Percentiles rank a stretch among this genome's conserved stretches.
Conservation (phyloP, 2,797 vertebrate genomes). For the Esox masquinongy region DNA sequence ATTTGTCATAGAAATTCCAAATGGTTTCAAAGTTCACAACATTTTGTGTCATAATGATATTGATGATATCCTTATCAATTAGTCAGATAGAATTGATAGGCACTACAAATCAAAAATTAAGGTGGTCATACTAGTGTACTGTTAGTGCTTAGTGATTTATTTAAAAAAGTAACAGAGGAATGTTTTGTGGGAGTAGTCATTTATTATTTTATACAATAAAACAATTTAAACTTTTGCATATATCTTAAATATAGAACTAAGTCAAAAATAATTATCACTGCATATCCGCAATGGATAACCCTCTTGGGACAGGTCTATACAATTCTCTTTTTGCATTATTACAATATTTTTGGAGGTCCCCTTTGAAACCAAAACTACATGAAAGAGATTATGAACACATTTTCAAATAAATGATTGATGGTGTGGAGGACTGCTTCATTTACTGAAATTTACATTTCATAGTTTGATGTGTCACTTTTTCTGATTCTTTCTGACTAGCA, state of each 20-base stretch:
- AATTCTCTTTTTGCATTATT: background rate
- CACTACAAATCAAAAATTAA: background rate
- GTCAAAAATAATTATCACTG: background rate
- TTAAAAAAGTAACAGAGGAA: background rate
- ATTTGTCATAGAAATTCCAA: constrained; percentile 41
- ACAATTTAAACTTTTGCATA: background rate
- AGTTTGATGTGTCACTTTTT: constrained; percentile 58
- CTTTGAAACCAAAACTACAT: background rate
- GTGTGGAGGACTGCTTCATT: constrained; percentile 30
- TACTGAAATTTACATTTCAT: constrained; percentile 52
- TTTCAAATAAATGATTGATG: constrained; percentile 41
- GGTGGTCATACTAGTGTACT: background rate
- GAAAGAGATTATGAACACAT: constrained; percentile 12
- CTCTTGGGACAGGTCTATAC: background rate
- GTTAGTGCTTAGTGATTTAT: background rate
- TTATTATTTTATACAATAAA: background rate
- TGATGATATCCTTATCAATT: background rate
- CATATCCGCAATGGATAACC: background rate
- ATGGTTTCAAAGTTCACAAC: constrained; percentile 26
- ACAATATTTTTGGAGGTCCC: background rate
- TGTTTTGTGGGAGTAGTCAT: background rate
- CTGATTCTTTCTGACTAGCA: constrained; percentile 71
- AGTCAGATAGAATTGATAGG: background rate
- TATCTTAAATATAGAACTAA: background rate
- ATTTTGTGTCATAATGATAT: background rate